Evolutionary conservation across 2,888 invertebrate genomes (phyloP).

Genomic region (Oithona nana): DNA sequence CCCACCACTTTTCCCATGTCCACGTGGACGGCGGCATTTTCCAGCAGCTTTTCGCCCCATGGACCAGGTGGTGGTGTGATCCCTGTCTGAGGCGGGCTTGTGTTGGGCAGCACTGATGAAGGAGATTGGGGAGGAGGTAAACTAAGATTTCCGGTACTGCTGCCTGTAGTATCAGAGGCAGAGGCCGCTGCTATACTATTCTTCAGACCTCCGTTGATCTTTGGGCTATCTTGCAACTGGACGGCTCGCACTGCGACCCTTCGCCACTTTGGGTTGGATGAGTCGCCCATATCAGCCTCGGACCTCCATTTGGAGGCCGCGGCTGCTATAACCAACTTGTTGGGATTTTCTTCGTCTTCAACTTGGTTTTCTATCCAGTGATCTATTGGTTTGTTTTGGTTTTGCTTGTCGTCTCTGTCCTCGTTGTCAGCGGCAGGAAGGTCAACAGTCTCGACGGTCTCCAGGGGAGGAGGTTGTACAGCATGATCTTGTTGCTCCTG

Average conservation of each 20-base stretch:
- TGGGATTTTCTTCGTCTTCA: no score
- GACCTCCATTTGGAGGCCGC: background rate
- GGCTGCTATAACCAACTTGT: no score
- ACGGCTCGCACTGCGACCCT: background rate
- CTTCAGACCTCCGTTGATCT: background rate
- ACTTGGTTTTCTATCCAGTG: no score
- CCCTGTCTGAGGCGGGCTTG: background rate
- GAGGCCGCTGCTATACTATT: background rate
- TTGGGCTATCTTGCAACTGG: background rate
- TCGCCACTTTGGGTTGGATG: slow-evolving; percentile 1
- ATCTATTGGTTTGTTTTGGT: background rate
- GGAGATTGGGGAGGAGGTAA: background rate
- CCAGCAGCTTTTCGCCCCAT: background rate
- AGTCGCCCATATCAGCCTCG: background rate
- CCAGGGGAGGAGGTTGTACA: background rate
- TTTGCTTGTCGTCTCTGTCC: background rate
- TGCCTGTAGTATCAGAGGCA: background rate
- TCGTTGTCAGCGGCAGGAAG: background rate
- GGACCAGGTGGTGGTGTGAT: slow-evolving; percentile 2
- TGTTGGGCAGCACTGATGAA: background rate
- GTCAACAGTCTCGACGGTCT: background rate
- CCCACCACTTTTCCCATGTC: slow-evolving; percentile 13
- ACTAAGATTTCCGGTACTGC: background rate
- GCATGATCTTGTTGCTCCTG: background rate
- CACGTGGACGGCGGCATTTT: background rate